phyloP scores from a whole-genome alignment of 2,888 invertebrate species.

The Disparrhopalites patrizii region DNA sequence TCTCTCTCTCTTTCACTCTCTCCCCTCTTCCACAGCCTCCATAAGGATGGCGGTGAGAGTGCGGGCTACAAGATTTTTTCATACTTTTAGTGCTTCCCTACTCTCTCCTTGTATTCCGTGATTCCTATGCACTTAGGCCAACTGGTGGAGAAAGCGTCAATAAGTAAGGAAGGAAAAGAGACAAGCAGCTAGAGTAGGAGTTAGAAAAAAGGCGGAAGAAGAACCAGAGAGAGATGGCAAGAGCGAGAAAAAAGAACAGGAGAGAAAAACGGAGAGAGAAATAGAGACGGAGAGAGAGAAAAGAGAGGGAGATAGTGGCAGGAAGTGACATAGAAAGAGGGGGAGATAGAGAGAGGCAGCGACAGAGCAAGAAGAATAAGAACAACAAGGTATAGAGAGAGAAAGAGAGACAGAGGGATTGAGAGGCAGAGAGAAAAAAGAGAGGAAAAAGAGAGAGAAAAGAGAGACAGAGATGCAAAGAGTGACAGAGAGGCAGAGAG shows the following conservation, averaged over 20 bases:
- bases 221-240: not conserved
- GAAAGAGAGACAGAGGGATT: not conserved
- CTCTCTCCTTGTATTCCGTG: no score
- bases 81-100: no score
- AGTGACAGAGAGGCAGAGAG: no score
- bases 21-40: not conserved
- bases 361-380: constrained; percentile 24
- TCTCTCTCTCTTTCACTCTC: no score
- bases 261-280: not conserved
- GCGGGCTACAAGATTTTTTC: no score
- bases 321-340: not conserved
- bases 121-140: no score
- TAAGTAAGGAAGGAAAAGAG: no score
- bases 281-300: not conserved
- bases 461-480: not conserved
- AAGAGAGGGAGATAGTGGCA: not conserved
- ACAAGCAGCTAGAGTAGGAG: no score
- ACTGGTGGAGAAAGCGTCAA: no score
- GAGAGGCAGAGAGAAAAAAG: no score
- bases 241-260: not conserved
- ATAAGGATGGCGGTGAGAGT: no score
- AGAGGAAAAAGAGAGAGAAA: constrained; percentile 24
- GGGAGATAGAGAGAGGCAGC: not conserved
- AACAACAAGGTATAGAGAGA: not conserved
- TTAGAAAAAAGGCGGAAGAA: no score